Evolutionary conservation across 2,888 invertebrate genomes (phyloP), one percentile per base, ranked within the genome.

Genomic region (Alviniconcha strummeri): DNA sequence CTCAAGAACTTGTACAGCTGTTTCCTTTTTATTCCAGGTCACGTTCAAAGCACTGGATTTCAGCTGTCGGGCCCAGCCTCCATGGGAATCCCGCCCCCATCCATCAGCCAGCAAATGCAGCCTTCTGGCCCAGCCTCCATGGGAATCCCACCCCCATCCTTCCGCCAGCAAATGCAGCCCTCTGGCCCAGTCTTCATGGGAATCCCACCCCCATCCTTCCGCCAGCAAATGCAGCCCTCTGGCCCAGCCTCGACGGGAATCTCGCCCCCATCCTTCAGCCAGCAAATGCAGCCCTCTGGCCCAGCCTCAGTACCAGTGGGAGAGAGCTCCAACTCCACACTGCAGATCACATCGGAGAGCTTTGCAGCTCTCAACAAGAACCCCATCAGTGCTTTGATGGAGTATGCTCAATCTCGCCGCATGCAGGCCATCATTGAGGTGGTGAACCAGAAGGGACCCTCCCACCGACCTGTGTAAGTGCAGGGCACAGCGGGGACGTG

Each of bases 321-420:
- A 52, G 82, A 75, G 4, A 52, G 56, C 36, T 69, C 57, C 11
- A 55, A 36, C 36, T 76, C 82, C 15, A 83, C 83, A 74, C 84
- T 90, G 19, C 85, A 86, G 76, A 86, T 92, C 55, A 90, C 85
- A 11, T 81, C 89, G n/a, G 91, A 92, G 84, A 91, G 90, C 85
- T 94, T 94, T 89, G 92, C 92, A 60, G 92, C 91, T 17, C 85
- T 93, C 56, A 92, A 92, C 86, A 94, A 94, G 87, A 94, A 94
- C 86, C 93, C 94, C 57, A 91, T 94, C 60, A 93, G 93, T 89
- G 94, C 93, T 19, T 89, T 94, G 72, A 93, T 93, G 91, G 94
- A 94, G 86, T 94, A 93, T 88, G 94, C 93, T n/a, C 94, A 94
- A 88, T 90, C 92, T 9, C 90, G 93, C 36, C 91, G 92, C 78